Conservation (phyloP, 2,113 vertebrate genomes). For the Leucoraja erinaceus region DNA sequence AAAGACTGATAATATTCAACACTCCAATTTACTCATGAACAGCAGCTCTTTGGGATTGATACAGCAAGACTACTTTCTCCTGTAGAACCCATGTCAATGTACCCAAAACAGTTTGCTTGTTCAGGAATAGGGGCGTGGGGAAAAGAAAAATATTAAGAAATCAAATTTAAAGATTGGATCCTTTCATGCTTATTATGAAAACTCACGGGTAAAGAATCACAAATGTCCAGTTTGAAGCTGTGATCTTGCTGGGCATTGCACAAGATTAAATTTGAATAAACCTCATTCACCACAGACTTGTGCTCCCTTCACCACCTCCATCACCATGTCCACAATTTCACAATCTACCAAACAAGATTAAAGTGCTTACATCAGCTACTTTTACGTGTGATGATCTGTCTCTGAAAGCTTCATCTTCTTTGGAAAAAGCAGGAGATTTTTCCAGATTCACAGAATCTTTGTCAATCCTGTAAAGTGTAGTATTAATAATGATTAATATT, state of each 20-base stretch:
- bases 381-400: conserved; percentile 49
- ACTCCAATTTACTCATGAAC: background rate
- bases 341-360: background rate
- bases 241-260: background rate
- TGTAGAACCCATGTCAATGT: background rate
- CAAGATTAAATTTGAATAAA: background rate
- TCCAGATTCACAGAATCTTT: conserved; percentile 54
- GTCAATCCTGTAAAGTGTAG: conserved; percentile 53
- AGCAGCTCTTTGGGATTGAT: background rate
- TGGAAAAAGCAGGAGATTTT: conserved; percentile 50
- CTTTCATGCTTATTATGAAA: background rate
- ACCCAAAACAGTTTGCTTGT: background rate
- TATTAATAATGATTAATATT: conserved; percentile 41
- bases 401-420: conserved; percentile 54
- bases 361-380: conserved; percentile 54
- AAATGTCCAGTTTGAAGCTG: background rate
- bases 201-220: background rate
- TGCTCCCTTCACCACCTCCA: background rate
- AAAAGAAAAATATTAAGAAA: background rate
- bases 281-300: background rate
- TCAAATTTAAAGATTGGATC: background rate
- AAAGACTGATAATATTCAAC: background rate
- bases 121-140: background rate
- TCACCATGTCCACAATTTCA: background rate
- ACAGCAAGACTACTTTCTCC: background rate